Percentiles rank a stretch among this genome's conserved stretches.
These are phyloP conservation scores for Hirundichthys speculiger DNA, from an alignment of 2,113 vertebrate genomes.

Conservation along the genomic window DNA sequence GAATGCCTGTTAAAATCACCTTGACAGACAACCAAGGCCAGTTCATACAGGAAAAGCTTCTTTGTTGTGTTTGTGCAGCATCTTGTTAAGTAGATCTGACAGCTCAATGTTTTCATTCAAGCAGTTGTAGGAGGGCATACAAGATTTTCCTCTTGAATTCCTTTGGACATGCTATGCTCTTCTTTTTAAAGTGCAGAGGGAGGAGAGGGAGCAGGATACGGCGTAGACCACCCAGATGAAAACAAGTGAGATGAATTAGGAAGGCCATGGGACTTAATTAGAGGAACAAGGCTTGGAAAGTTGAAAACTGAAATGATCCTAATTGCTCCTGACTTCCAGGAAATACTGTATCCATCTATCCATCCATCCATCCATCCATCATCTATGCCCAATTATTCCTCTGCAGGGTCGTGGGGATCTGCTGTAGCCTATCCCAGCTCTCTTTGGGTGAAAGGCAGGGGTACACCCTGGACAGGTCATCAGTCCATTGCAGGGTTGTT, in stretches of 20 bases:
- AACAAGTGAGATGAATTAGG: constrained; percentile 35
- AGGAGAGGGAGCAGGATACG: constrained; percentile 7
- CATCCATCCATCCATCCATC: no score
- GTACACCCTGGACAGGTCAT: no score
- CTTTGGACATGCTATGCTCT: constrained; percentile 24
- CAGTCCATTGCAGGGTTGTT: no score
- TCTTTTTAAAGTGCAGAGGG: constrained; percentile 3
- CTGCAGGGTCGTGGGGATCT: no score
- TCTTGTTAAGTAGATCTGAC: constrained; percentile 15
- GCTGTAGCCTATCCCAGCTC: no score
- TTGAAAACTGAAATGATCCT: constrained; percentile 44
- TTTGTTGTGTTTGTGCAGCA: constrained; percentile 6
- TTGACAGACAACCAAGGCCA: not conserved
- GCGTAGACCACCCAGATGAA: constrained; percentile 2
- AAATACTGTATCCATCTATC: no score
- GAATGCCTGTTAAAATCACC: not conserved
- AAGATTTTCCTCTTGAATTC: not conserved
- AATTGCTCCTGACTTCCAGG: not conserved
- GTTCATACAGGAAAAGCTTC: not conserved
- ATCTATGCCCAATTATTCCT: no score
- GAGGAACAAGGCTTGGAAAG: constrained; percentile 49
- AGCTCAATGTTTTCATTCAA: constrained; percentile 11
- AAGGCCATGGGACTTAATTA: constrained; percentile 54
- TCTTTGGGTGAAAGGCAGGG: no score
- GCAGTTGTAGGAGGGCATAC: not conserved